phyloP scores from a whole-genome alignment of 1,140 invertebrate species.

The Pantala flavescens region DNA sequence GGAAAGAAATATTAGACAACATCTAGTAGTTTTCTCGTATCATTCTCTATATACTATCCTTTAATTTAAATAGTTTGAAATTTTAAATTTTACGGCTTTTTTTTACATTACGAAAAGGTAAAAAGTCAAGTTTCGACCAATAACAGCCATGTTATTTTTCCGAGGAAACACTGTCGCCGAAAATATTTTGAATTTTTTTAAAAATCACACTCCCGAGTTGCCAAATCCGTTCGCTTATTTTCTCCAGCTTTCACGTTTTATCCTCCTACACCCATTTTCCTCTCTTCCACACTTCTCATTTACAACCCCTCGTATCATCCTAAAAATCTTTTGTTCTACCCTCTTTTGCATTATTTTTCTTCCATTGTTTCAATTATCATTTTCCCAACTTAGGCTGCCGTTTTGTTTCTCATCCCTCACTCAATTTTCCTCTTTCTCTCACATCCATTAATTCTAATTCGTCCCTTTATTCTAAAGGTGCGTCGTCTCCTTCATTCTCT shows the following conservation, averaged over 20 bases:
- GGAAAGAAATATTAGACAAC: too few species aligned
- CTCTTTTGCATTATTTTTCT: not conserved
- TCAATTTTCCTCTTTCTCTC: not conserved
- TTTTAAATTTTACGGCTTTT: too few species aligned
- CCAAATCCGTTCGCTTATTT: too few species aligned
- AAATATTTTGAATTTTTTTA: too few species aligned
- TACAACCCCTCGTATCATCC: not conserved
- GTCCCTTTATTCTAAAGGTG: not conserved
- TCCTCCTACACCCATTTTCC: not conserved
- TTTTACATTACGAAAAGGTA: too few species aligned
- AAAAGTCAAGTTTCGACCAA: too few species aligned
- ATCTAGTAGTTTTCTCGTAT: too few species aligned
- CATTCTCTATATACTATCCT: too few species aligned
- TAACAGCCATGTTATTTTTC: too few species aligned
- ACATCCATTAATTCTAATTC: slow-evolving; percentile 1
- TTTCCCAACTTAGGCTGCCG: not conserved
- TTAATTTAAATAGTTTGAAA: too few species aligned
- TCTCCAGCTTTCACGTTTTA: not conserved
- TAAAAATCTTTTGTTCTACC: not conserved
- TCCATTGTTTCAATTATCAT: not conserved
- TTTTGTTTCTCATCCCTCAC: not conserved
- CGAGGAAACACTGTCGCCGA: too few species aligned
- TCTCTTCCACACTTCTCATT: not conserved
- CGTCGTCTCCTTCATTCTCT: not conserved
- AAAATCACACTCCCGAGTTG: too few species aligned